Evolutionary conservation across 2,797 vertebrate genomes (phyloP).

Genomic region (Artibeus lituratus): DNA sequence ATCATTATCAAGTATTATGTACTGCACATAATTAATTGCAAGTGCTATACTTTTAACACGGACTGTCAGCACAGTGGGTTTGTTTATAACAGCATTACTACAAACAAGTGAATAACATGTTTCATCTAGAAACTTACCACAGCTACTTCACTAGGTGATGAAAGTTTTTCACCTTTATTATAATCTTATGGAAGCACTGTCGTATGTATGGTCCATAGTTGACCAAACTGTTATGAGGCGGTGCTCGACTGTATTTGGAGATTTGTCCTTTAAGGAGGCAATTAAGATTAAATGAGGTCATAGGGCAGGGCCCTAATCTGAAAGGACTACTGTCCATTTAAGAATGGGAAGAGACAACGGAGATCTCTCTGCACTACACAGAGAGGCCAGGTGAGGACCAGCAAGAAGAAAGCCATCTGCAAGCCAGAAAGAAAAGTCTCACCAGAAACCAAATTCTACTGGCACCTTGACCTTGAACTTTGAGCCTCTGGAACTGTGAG

Average conservation of each 20-base stretch:
- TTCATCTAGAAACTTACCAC: background rate
- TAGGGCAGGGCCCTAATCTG: background rate
- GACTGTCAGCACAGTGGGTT: background rate
- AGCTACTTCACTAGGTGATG: background rate
- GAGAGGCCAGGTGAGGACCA: background rate
- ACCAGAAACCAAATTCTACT: background rate
- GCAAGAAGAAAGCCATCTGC: background rate
- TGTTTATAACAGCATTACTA: background rate
- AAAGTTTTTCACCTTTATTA: background rate
- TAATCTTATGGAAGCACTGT: background rate
- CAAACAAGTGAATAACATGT: background rate
- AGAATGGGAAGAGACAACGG: background rate
- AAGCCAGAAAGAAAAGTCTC: background rate
- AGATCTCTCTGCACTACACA: background rate
- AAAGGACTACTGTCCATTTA: background rate
- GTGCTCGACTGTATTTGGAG: background rate
- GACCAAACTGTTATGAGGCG: background rate
- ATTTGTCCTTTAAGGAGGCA: background rate
- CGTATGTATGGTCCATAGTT: background rate
- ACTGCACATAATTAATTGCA: background rate
- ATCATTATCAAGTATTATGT: background rate
- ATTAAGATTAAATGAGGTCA: background rate
- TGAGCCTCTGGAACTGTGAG: background rate
- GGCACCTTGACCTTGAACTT: background rate
- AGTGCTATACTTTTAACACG: background rate